These are phyloP conservation scores for Rhagonycha lutea DNA, from an alignment of 2,888 invertebrate species.

Conservation along the genomic window DNA sequence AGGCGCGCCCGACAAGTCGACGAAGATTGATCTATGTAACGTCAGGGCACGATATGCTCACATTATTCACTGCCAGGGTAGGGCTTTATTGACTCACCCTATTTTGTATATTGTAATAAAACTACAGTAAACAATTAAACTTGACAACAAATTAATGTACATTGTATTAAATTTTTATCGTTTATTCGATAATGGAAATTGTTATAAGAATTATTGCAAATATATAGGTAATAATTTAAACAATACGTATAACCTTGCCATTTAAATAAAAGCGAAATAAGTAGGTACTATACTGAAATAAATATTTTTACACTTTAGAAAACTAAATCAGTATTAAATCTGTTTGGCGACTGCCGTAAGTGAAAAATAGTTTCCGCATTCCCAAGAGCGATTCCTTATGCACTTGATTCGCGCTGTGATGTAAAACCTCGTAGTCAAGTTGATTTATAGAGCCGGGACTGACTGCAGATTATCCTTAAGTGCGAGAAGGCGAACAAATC, in stretches of 20 bases:
- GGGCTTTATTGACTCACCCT: constrained; percentile 33
- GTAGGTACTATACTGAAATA: background rate
- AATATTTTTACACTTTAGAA: background rate
- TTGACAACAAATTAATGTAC: background rate
- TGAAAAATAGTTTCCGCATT: constrained; percentile 45
- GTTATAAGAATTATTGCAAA: background rate
- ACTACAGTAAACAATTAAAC: background rate
- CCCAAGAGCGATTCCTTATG: constrained; percentile 45
- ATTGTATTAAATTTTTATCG: background rate
- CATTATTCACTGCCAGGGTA: constrained; percentile 49
- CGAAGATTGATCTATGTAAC: constrained; percentile 49
- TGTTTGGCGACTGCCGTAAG: constrained; percentile 33
- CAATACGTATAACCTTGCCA: background rate
- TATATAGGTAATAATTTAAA: background rate
- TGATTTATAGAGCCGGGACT: constrained; percentile 47
- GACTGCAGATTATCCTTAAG: constrained; percentile 46
- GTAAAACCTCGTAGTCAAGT: constrained; percentile 38
- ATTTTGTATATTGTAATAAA: constrained; percentile 13
- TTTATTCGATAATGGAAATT: background rate
- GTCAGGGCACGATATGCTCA: constrained; percentile 48
- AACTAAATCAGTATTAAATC: constrained; percentile 33
- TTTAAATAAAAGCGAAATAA: background rate
- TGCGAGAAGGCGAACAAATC: constrained; percentile 43
- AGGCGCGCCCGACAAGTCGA: constrained; percentile 46
- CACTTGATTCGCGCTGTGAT: constrained; percentile 41